Evolutionary conservation across 1,140 invertebrate species (phyloP).

Genomic region (Drosophila leontia): DNA sequence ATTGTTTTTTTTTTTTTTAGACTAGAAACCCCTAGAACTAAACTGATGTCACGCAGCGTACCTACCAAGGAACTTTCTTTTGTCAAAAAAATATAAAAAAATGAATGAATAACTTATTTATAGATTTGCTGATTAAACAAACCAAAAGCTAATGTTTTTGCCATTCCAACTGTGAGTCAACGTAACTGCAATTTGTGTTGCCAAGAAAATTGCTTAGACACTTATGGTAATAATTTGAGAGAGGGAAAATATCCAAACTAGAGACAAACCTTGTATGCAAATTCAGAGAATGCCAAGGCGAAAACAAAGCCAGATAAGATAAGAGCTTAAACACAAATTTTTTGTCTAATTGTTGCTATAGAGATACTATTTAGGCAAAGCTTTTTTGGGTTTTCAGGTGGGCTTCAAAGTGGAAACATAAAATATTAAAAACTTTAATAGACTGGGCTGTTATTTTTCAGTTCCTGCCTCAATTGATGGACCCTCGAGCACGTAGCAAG

Average conservation of each 20-base stretch:
- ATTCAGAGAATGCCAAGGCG: slow-evolving; percentile 14
- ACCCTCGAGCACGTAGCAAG: slow-evolving; percentile 51
- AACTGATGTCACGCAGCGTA: slow-evolving; percentile 3
- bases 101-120: slow-evolving; percentile 72
- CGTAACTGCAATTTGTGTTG: slow-evolving; percentile 36
- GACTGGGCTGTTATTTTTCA: neutral
- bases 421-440: neutral
- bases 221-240: slow-evolving; percentile 1
- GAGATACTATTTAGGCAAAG: slow-evolving; percentile 8
- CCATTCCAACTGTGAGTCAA: slow-evolving; percentile 40
- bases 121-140: slow-evolving; percentile 76
- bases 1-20: too few species aligned
- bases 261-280: slow-evolving; percentile 27
- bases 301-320: slow-evolving; percentile 31
- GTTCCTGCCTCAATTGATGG: slow-evolving; percentile 24
- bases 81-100: slow-evolving; percentile 44
- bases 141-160: slow-evolving; percentile 31
- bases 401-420: slow-evolving; percentile 1
- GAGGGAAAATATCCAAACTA: slow-evolving; percentile 7
- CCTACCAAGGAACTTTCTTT: slow-evolving; percentile 30
- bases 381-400: slow-evolving; percentile 9
- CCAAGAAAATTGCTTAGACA: slow-evolving; percentile 11
- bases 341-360: slow-evolving; percentile 22
- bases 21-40: slow-evolving; percentile 1
- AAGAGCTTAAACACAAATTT: slow-evolving; percentile 21